Base-by-base conservation (phyloP, 2,888 invertebrate genomes). In the Pycnomerus fuliginosus region DNA sequence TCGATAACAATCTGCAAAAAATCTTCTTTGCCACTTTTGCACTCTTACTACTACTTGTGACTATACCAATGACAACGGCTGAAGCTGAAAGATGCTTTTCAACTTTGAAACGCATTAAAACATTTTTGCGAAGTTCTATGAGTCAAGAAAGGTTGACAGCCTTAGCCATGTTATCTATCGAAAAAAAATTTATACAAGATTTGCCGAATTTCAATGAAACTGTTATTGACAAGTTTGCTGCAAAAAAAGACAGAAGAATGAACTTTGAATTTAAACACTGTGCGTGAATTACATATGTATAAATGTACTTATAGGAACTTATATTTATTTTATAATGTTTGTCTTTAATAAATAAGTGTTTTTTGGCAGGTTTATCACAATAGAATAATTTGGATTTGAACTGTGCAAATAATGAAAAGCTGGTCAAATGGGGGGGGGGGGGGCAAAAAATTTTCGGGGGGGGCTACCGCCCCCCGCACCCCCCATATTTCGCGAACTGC, bases 41-140 rank as follows among this genome's bases (percentile, higher is more conserved):
- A 8, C 46, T 53, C n/a, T 34, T 53, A 30, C 27, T 50, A 44
- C 35, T 48, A 37, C 35, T 51, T 32, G 29, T 48, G 22, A 56
- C 54, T 4, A 32, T 52, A 15, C 55, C 55, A 8, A 53, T 53
- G 40, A 48, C 46, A 7, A 45, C 42, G 29, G 42, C 40, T 55
- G n/a, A n/a, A n/a, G n/a, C n/a, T n/a, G n/a, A n/a, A n/a, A n/a
- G n/a, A n/a, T n/a, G n/a, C n/a, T n/a, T 55, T 25, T 46, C 48
- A 5, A 52, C 52, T 24, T 33, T 44, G 24, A 47, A 47, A 25
- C 8, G 36, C 7, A 44, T 55, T 25, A 55, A 55, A 36, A 55
- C 49, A n/a, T 55, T 52, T 44, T 30, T 55, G 11, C 22, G 55
- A n/a, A 50, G 44, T 23, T 36, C 52, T 16, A 52, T 55, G 50